These are phyloP conservation scores for Hydra vulgaris DNA, from an alignment of 30 jellyfish, hydroid and myxozoan species.

Conservation along the genomic window DNA sequence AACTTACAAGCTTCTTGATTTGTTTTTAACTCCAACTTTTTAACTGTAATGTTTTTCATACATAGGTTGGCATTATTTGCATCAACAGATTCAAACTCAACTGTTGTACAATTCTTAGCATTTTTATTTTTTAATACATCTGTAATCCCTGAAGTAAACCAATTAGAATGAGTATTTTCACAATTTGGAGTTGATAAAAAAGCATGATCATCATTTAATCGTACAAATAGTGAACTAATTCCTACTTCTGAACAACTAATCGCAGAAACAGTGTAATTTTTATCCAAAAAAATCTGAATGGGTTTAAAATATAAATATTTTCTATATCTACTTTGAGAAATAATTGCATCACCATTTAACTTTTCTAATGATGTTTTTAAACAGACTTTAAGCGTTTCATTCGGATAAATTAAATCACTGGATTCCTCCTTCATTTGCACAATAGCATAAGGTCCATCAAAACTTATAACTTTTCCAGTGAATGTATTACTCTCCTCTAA, in stretches of 20 bases:
- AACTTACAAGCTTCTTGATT: neutral
- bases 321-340: slow-evolving; percentile 14
- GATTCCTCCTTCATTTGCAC: slow-evolving; percentile 7
- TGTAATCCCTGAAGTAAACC: slow-evolving; percentile 58
- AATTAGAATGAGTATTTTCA: slow-evolving; percentile 40
- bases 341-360: slow-evolving; percentile 12
- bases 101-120: slow-evolving; percentile 44
- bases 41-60: neutral
- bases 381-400: slow-evolving; percentile 33
- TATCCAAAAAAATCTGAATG: slow-evolving; percentile 7
- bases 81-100: slow-evolving; percentile 56
- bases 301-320: slow-evolving; percentile 16
- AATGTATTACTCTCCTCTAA: slow-evolving; percentile 14
- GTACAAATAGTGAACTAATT: slow-evolving; percentile 38
- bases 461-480: slow-evolving; percentile 31
- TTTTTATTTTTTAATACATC: slow-evolving; percentile 19
- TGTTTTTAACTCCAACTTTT: neutral
- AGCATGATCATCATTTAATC: slow-evolving; percentile 48
- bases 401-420: neutral
- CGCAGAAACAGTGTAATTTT: slow-evolving; percentile 41
- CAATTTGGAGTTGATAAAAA: slow-evolving; percentile 51
- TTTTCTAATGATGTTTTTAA: slow-evolving; percentile 43
- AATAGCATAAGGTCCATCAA: slow-evolving; percentile 40
- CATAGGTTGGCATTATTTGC: slow-evolving; percentile 42
- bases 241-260: slow-evolving; percentile 63